These are phyloP conservation scores for Cheirogaleus medius DNA, from an alignment of 2,113 vertebrate species.

Conservation along the genomic window DNA sequence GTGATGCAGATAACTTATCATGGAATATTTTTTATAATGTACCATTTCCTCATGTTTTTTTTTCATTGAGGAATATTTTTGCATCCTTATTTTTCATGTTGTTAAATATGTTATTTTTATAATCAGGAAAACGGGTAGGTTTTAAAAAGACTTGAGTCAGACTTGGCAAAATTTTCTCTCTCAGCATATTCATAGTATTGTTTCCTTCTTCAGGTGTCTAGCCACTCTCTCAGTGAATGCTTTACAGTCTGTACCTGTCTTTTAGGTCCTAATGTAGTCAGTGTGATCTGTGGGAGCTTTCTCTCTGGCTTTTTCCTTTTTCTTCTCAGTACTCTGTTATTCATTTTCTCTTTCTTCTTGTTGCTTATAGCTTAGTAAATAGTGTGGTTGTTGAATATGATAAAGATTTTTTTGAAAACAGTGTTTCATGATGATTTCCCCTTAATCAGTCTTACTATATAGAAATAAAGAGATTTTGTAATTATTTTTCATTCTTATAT, in stretches of 20 bases:
- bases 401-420: neutral
- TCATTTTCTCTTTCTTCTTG: constrained; percentile 10
- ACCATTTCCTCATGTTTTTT: neutral
- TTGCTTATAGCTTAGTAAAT: neutral
- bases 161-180: neutral
- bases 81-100: neutral
- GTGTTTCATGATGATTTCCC: neutral
- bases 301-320: neutral
- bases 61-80: neutral
- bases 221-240: neutral
- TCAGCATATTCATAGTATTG: neutral
- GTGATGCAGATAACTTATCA: neutral
- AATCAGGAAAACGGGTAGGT: neutral
- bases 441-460: neutral
- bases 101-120: neutral
- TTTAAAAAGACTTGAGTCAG: neutral
- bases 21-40: neutral
- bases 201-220: neutral
- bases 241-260: neutral
- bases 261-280: neutral
- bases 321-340: neutral
- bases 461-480: constrained; percentile 30
- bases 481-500: neutral
- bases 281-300: neutral
- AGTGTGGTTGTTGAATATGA: neutral